Conservation (phyloP, 2,888 invertebrate species). For the Abscondita cerata region DNA sequence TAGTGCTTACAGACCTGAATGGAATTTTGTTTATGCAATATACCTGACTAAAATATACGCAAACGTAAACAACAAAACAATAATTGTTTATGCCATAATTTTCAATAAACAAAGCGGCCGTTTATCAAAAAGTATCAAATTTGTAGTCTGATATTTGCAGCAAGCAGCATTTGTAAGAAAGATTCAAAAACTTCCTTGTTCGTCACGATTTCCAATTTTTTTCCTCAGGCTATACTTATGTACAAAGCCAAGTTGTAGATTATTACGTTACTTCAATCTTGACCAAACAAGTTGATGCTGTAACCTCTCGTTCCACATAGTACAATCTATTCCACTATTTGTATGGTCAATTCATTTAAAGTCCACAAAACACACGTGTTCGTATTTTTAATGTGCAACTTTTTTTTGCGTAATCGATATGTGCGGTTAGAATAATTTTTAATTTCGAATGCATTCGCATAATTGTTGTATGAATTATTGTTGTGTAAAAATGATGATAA, state of each 20-base stretch:
- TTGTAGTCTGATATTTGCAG: no score
- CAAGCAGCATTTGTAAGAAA: neutral
- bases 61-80: neutral
- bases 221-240: conserved; percentile 9
- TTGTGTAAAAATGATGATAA: no score
- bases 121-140: no score
- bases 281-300: conserved; percentile 19
- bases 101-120: no score
- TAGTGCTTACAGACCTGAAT: conserved; percentile 17
- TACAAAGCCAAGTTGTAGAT: neutral
- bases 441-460: no score
- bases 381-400: conserved; percentile 6
- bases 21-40: conserved; percentile 24
- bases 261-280: conserved; percentile 15
- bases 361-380: conserved; percentile 24
- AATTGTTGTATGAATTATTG: no score
- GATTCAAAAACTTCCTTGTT: conserved; percentile 13
- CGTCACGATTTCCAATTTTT: conserved; percentile 27
- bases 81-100: no score
- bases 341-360: conserved; percentile 28
- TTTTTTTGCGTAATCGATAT: conserved; percentile 12
- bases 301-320: conserved; percentile 19
- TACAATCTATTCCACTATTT: neutral
- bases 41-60: conserved; percentile 8
- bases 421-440: neutral